These are phyloP conservation scores for Abscondita cerata DNA, from an alignment of 2,888 invertebrate species.

Conservation along the genomic window DNA sequence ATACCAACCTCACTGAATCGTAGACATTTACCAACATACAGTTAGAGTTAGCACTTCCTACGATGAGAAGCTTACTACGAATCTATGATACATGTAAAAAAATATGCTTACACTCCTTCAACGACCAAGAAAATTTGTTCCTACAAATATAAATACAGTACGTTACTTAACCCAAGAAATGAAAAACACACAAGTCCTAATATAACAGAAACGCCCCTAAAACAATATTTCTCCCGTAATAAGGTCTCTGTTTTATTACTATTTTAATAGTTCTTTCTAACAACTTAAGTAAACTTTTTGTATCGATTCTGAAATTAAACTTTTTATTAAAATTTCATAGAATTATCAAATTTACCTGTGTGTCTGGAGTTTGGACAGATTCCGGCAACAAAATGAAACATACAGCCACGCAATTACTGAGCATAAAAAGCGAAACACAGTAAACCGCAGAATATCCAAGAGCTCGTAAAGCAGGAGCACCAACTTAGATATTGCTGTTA, in stretches of 20 bases:
- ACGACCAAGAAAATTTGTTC: slow-evolving; percentile 70
- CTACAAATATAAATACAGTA: slow-evolving; percentile 68
- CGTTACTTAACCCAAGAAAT: slow-evolving; percentile 9
- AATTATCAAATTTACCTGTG: no score
- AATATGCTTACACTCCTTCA: slow-evolving; percentile 67
- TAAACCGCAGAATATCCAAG: slow-evolving; percentile 66
- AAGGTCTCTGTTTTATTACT: slow-evolving; percentile 64
- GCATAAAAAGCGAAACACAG: slow-evolving; percentile 57
- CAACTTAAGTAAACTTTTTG: slow-evolving; percentile 30
- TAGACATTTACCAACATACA: slow-evolving; percentile 62
- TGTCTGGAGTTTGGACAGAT: slow-evolving; percentile 52
- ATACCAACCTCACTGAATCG: slow-evolving; percentile 59
- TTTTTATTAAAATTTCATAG: no score
- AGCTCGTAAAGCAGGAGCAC: slow-evolving; percentile 65
- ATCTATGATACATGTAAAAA: slow-evolving; percentile 64
- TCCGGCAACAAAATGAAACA: slow-evolving; percentile 62
- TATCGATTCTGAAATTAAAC: slow-evolving; percentile 18
- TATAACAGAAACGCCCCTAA: slow-evolving; percentile 57
- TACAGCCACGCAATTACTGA: slow-evolving; percentile 61
- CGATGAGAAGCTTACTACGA: slow-evolving; percentile 63
- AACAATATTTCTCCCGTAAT: slow-evolving; percentile 63
- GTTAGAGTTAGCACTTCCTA: slow-evolving; percentile 67
- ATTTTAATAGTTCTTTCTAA: slow-evolving; percentile 64
- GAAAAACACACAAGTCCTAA: slow-evolving; percentile 36
- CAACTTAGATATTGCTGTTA: slow-evolving; percentile 67